A percentile compares a stretch with the other conserved stretches of the same genome.
phyloP scores from a whole-genome alignment of 2,113 vertebrate genomes.

The Condylura cristata region DNA sequence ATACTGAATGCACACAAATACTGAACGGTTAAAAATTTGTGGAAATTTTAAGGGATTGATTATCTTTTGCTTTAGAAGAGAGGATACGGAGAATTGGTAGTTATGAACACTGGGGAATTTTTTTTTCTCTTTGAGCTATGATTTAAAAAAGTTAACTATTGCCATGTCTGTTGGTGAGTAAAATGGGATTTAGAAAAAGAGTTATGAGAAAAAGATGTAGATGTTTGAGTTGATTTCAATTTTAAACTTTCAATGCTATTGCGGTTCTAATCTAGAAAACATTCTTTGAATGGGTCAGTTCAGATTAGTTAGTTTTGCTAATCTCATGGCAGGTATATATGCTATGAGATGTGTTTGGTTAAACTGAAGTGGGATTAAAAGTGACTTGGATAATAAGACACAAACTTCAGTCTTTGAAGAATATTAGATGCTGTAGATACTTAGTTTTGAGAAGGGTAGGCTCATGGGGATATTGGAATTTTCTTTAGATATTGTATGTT shows the following conservation, averaged over 20 bases:
- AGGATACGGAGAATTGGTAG: not conserved
- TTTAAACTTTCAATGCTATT: no score
- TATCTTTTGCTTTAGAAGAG: not conserved
- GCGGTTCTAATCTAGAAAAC: not conserved
- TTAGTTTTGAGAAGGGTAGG: not conserved
- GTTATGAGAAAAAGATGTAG: not conserved
- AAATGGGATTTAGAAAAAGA: not conserved
- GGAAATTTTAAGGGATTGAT: not conserved
- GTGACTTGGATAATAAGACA: not conserved
- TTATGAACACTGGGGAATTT: accelerated
- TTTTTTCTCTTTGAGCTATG: not conserved
- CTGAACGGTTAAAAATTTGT: not conserved
- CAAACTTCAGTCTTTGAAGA: not conserved
- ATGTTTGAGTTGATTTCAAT: not conserved
- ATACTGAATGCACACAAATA: not conserved
- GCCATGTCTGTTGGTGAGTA: not conserved
- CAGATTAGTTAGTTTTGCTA: not conserved
- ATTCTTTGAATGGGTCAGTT: not conserved
- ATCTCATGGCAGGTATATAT: no score
- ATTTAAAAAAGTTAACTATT: no score
- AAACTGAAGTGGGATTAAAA: not conserved
- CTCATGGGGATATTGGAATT: accelerated
- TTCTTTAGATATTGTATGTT: not conserved
- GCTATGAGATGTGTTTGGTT: not conserved
- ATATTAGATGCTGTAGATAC: no score